Percentiles rank a stretch among this genome's conserved stretches.
phyloP scores from a whole-genome alignment of 1,140 invertebrate genomes.

The Drosophila parvula region DNA sequence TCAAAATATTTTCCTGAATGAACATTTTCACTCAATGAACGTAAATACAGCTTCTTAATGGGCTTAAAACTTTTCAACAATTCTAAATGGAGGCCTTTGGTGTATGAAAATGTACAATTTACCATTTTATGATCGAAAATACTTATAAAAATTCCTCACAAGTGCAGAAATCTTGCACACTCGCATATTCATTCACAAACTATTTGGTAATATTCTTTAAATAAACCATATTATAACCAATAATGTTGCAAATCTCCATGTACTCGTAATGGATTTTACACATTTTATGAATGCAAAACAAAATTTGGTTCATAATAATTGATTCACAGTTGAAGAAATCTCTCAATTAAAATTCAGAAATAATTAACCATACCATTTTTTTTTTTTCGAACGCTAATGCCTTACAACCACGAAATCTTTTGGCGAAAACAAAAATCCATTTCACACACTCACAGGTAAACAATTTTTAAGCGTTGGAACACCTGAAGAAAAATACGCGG shows the following conservation, averaged over 20 bases:
- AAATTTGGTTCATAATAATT: slow-evolving; percentile 1
- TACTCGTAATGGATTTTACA: slow-evolving; percentile 15
- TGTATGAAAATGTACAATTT: neutral
- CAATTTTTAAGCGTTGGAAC: slow-evolving; percentile 24
- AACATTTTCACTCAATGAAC: neutral
- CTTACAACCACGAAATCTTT: slow-evolving; percentile 17
- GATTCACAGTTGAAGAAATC: slow-evolving; percentile 24
- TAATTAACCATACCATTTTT: slow-evolving; percentile 9
- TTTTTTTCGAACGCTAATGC: neutral
- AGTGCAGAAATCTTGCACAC: neutral
- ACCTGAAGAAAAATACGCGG: slow-evolving; percentile 45
- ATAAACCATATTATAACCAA: neutral
- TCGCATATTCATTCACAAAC: slow-evolving; percentile 1
- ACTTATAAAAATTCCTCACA: neutral
- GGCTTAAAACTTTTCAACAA: neutral
- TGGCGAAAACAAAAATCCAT: slow-evolving; percentile 50
- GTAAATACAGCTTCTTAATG: neutral
- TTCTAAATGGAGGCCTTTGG: neutral
- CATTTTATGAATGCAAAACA: slow-evolving; percentile 1
- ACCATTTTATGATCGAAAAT: neutral
- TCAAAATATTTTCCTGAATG: neutral
- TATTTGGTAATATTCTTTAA: neutral
- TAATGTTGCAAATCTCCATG: slow-evolving; percentile 3
- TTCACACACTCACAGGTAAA: slow-evolving; percentile 33
- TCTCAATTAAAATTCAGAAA: slow-evolving; percentile 18